phyloP scores from a whole-genome alignment of 2,113 vertebrate genomes.

The Sebastes fasciatus region DNA sequence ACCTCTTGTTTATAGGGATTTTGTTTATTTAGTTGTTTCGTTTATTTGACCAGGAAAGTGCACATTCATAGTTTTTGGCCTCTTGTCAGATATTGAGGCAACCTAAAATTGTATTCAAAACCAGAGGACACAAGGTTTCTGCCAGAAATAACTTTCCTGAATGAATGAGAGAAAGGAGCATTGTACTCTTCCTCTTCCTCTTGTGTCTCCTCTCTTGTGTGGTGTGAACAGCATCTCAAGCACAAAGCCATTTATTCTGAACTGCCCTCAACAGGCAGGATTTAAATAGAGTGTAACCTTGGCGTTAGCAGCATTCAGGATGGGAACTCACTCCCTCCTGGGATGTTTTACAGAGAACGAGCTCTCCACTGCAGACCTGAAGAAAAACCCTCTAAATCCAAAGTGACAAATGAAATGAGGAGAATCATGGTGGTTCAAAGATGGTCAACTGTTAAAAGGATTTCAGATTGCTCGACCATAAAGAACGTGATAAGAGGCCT shows the following conservation, averaged over 20 bases:
- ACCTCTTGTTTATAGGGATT: no score
- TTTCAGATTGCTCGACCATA: constrained; percentile 36
- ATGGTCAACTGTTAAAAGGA: constrained; percentile 50
- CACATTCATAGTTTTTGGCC: neutral
- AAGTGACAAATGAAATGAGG: constrained; percentile 22
- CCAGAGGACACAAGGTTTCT: neutral
- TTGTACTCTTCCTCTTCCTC: neutral
- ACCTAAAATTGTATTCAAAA: neutral
- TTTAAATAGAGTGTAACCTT: constrained; percentile 19
- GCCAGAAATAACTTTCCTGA: neutral
- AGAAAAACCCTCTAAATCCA: constrained; percentile 17
- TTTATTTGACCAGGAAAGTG: neutral
- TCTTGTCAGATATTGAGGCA: neutral
- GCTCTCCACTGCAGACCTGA: neutral
- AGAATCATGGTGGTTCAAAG: constrained; percentile 34
- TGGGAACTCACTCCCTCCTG: neutral
- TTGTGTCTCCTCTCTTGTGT: neutral
- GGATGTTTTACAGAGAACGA: neutral
- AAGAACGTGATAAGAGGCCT: constrained; percentile 32
- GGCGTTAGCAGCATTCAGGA: constrained; percentile 12
- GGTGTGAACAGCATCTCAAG: constrained; percentile 22
- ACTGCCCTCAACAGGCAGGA: neutral
- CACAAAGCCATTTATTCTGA: constrained; percentile 22
- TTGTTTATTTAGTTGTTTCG: neutral
- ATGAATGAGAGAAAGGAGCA: neutral